Conservation (phyloP, 2,888 invertebrate species). For the Orchesella flavescens region DNA sequence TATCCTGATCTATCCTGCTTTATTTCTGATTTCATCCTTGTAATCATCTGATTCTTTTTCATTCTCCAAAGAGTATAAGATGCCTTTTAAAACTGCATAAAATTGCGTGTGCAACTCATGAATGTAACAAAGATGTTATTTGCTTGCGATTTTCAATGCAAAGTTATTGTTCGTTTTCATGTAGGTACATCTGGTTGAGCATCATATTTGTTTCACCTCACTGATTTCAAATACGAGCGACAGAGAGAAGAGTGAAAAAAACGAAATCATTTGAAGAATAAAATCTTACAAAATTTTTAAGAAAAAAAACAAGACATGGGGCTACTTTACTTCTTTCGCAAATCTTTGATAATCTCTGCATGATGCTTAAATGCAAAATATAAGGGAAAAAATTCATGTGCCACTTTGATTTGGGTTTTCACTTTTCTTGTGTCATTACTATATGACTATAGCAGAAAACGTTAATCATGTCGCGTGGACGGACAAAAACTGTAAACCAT, state of each 20-base stretch:
- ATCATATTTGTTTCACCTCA: neutral
- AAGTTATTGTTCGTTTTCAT: too few relatives aligned
- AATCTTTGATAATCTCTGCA: neutral
- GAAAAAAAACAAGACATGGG: conserved; percentile 1
- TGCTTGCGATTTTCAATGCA: too few relatives aligned
- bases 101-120: too few relatives aligned
- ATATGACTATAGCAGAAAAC: neutral
- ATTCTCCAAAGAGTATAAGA: too few relatives aligned
- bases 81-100: too few relatives aligned
- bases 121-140: too few relatives aligned
- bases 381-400: neutral
- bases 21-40: too few relatives aligned
- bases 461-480: conserved; percentile 25
- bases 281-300: conserved; percentile 16
- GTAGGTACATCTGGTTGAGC: neutral
- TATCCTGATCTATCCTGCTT: too few relatives aligned
- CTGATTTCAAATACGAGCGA: conserved; percentile 8
- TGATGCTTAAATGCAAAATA: neutral
- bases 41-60: too few relatives aligned
- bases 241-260: neutral
- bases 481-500: neutral
- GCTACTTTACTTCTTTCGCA: conserved; percentile 18
- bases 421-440: conserved; percentile 27
- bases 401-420: conserved; percentile 16
- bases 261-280: conserved; percentile 5